phyloP scores from a whole-genome alignment of 2,113 vertebrate species.

The Zapus hudsonius region DNA sequence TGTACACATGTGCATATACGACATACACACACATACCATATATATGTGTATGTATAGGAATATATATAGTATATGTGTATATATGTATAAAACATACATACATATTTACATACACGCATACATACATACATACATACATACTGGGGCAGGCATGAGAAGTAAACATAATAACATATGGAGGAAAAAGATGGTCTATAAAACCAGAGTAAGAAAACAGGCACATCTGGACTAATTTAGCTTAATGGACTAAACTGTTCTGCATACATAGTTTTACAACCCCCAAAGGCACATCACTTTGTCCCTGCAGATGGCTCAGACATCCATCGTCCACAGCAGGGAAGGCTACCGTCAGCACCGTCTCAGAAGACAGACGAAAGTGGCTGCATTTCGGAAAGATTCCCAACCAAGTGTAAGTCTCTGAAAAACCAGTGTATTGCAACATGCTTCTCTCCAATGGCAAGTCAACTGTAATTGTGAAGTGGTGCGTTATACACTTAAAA shows the following conservation, averaged over 20 bases:
- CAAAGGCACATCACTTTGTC: background rate
- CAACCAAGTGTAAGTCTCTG: background rate
- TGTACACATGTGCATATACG: too few species aligned
- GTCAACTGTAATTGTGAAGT: background rate
- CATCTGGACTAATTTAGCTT: background rate
- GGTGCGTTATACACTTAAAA: background rate
- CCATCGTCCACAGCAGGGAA: background rate
- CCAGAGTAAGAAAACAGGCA: slow-evolving; percentile 8
- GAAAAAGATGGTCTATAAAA: background rate
- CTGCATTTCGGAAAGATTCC: slow-evolving; percentile 10
- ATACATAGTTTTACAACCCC: background rate
- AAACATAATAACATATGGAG: background rate
- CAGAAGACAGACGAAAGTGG: background rate
- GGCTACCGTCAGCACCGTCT: background rate
- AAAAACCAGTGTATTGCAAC: slow-evolving; percentile 31
- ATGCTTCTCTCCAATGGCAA: background rate
- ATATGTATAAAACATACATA: too few species aligned
- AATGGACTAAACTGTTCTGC: background rate
- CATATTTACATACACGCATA: too few species aligned
- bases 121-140: background rate
- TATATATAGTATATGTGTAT: too few species aligned
- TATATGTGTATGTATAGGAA: too few species aligned
- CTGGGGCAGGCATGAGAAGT: background rate
- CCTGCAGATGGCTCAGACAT: background rate
- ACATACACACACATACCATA: too few species aligned